Evolutionary conservation across 2,888 invertebrate species (phyloP), one percentile per base, ranked within the genome.

Genomic region (Diarsia brunnea): DNA sequence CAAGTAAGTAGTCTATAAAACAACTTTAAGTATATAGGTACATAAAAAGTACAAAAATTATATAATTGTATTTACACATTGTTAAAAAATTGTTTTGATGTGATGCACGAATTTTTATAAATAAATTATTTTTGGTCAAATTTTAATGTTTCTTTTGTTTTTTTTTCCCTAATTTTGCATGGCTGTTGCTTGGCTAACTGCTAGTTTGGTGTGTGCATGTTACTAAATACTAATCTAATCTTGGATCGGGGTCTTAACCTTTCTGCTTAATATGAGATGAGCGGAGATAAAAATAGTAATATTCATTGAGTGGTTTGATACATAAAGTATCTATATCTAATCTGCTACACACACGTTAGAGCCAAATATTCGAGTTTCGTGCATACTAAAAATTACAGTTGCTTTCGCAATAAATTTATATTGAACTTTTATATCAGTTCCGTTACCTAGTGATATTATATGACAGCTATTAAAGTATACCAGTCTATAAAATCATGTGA

Each of bases 121-220:
- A 90, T 85, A 88, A 89, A 91, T 92, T 89, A 88, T 93, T 91
- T 89, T 89, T 91, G 90, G 88, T 91, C 88, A 55, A 76, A 76
- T 61, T 53, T 73, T 24, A 78, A 80, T 71, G 91, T 91, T 91
- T 92, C 84, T 88, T 90, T 93, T 92, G 90, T 85, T 88, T 87
- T 91, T n/a, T 87, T 91, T 87, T 85, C 86, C 91, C 87, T 87
- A 82, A 72, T 79, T 78, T 84, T 89, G 89, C 89, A 89, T 88
- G 89, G 85, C 90, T 92, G 70, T 88, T 64, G 89, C 87, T 89
- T 89, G 69, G 84, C 79, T 88, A 74, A 73, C 89, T 88, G 86
- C 83, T 88, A 81, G 71, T 71, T 75, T 74, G 78, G 71, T 81
- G 87, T 79, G 84, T 85, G 88, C 89, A 89, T 88, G 88, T 81